Percentiles rank a stretch among this genome's conserved stretches.
Evolutionary conservation across 2,797 vertebrate species (phyloP).

Genomic region (Australoheros facetus): DNA sequence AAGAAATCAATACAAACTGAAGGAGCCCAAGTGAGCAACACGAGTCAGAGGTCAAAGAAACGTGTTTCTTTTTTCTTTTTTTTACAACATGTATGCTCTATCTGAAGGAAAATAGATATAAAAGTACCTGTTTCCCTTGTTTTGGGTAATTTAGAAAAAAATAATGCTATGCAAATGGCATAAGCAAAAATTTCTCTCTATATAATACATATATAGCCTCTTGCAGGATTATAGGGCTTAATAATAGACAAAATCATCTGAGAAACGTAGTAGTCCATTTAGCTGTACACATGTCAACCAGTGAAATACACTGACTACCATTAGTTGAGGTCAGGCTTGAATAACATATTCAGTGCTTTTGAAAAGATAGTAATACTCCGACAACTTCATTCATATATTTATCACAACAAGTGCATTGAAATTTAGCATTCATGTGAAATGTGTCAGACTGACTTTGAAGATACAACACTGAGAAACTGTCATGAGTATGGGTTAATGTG

Average conservation of each 20-base stretch:
- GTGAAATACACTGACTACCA: too few relatives aligned
- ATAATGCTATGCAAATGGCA: too few relatives aligned
- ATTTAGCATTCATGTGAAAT: not conserved
- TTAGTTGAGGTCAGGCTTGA: too few relatives aligned
- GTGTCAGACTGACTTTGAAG: not conserved
- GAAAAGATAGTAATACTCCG: not conserved
- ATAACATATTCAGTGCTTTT: not conserved
- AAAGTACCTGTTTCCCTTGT: too few relatives aligned
- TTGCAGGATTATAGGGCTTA: not conserved
- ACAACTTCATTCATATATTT: not conserved
- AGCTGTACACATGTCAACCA: not conserved
- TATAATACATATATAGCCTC: not conserved
- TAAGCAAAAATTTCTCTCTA: too few relatives aligned
- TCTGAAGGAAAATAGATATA: too few relatives aligned
- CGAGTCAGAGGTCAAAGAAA: conserved; percentile 18
- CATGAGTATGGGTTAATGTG: too few relatives aligned
- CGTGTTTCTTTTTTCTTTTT: not conserved
- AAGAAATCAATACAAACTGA: conserved; percentile 55
- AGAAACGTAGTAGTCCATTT: not conserved
- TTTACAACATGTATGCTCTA: not conserved
- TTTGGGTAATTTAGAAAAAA: too few relatives aligned
- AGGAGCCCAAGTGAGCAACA: conserved; percentile 28
- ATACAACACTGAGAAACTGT: not conserved
- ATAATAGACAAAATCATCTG: not conserved
- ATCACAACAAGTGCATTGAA: accelerated